Evolutionary conservation across 2,113 vertebrate genomes (phyloP).

Genomic region (Laticauda colubrina): DNA sequence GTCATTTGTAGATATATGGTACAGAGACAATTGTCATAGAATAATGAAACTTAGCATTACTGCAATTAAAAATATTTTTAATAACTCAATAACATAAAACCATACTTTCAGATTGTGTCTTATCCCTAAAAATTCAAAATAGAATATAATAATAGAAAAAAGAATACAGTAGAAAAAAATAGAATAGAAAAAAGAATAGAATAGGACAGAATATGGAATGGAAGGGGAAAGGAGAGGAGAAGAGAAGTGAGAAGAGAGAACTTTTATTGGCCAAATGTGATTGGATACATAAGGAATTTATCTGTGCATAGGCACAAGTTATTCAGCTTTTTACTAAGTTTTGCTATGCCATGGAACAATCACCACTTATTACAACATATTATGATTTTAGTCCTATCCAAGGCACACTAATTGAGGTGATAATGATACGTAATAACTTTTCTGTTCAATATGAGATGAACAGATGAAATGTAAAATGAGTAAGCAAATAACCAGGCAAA

Average conservation of each 20-base stretch:
- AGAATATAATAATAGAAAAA: neutral
- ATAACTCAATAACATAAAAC: neutral
- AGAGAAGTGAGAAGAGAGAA: neutral
- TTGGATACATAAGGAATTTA: neutral
- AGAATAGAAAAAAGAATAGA: neutral
- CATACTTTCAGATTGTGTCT: neutral
- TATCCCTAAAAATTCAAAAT: neutral
- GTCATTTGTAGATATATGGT: neutral
- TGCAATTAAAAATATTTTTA: neutral
- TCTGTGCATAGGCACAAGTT: neutral
- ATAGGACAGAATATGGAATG: too few species aligned
- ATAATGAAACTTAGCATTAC: neutral
- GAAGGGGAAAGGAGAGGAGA: too few species aligned
- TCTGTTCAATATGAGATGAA: neutral
- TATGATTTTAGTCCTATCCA: neutral
- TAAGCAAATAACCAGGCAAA: neutral
- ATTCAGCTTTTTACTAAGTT: neutral
- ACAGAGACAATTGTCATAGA: neutral
- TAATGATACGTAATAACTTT: neutral
- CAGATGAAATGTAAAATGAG: neutral
- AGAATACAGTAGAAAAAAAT: neutral
- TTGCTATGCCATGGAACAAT: neutral
- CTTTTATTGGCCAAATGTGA: neutral
- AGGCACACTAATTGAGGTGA: neutral
- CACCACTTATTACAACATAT: neutral